phyloP scores from a whole-genome alignment of 2,113 vertebrate species.

The Taurulus bubalis region DNA sequence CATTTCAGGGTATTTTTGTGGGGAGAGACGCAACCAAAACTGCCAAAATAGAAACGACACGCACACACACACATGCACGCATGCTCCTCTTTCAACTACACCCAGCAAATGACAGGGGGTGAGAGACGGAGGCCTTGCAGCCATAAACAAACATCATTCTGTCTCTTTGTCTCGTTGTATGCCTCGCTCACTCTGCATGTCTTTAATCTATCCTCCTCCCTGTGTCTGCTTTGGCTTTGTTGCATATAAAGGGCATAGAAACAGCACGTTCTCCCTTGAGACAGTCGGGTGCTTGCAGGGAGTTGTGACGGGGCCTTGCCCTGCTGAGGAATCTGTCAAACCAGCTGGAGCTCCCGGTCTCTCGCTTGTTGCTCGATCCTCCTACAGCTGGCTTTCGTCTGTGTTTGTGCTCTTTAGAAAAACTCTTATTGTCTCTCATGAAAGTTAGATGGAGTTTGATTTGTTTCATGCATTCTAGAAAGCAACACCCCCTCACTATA shows the following conservation, averaged over 20 bases:
- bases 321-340: constrained; percentile 49
- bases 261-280: constrained; percentile 6
- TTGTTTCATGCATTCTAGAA: constrained; percentile 5
- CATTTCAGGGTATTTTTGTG: constrained; percentile 55
- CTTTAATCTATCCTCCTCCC: constrained; percentile 48
- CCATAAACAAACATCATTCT: constrained; percentile 69
- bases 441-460: constrained; percentile 32
- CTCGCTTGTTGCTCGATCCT: constrained; percentile 27
- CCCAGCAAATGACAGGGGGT: constrained; percentile 78
- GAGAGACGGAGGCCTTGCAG: constrained; percentile 41
- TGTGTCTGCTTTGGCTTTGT: constrained; percentile 36
- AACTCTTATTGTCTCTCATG: constrained; percentile 18
- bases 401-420: constrained; percentile 4
- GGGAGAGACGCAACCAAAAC: constrained; percentile 36
- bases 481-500: neutral
- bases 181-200: constrained; percentile 39
- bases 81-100: constrained; percentile 60
- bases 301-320: constrained; percentile 53
- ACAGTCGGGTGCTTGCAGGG: neutral
- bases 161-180: constrained; percentile 54
- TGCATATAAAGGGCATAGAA: constrained; percentile 35
- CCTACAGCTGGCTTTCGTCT: constrained; percentile 22
- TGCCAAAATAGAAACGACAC: constrained; percentile 65
- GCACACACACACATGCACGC: constrained; percentile 36
- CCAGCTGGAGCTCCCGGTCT: constrained; percentile 35